Evolutionary conservation across 2,888 invertebrate genomes (phyloP).

Genomic region (Thysanoteuthis rhombus): DNA sequence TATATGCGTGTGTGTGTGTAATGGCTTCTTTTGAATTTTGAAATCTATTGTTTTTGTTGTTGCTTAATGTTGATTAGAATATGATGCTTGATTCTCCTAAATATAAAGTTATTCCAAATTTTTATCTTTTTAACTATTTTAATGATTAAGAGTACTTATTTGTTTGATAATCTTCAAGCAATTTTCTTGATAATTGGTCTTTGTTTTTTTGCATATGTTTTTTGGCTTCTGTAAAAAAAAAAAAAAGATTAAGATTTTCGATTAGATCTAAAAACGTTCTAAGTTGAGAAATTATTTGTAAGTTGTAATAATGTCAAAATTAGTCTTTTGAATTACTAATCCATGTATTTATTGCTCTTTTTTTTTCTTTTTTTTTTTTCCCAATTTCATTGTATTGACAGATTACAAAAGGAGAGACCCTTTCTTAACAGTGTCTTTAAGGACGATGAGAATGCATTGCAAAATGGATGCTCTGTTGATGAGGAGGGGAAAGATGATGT

Average conservation of each 20-base stretch:
- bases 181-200: not conserved
- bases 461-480: not conserved
- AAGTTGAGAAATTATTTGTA: too few relatives aligned
- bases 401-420: conserved; percentile 53
- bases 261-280: too few relatives aligned
- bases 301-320: not conserved
- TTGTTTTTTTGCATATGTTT: too few relatives aligned
- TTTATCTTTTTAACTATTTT: not conserved
- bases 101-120: not conserved
- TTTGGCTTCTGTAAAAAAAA: too few relatives aligned
- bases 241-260: too few relatives aligned
- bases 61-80: not conserved
- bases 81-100: not conserved
- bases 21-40: not conserved
- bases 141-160: not conserved
- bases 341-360: not conserved
- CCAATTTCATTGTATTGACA: conserved; percentile 37
- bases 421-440: conserved; percentile 39
- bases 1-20: too few relatives aligned
- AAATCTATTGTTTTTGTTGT: not conserved
- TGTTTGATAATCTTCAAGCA: not conserved
- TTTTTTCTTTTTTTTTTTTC: conserved; percentile 24
- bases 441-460: not conserved
- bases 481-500: not conserved
- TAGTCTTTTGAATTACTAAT: not conserved